Percentiles rank a stretch among this genome's conserved stretches.
These are phyloP conservation scores for Hydrolagus colliei DNA, from an alignment of 2,797 vertebrate genomes.

Conservation along the genomic window DNA sequence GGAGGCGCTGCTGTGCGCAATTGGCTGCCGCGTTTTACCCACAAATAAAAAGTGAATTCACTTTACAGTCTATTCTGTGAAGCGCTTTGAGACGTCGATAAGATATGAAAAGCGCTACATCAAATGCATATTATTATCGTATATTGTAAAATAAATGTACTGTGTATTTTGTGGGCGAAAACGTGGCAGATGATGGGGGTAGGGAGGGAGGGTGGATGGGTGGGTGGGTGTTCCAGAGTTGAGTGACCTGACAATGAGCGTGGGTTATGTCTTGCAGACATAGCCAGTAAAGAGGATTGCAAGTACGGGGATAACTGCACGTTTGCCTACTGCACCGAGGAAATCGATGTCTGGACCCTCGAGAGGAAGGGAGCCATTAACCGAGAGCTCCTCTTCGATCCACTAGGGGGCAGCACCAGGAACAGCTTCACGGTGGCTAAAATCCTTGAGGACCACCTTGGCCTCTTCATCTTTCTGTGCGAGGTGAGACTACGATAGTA, in stretches of 20 bases:
- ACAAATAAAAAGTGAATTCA: too few species aligned
- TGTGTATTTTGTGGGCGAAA: too few species aligned
- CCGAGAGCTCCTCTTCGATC: conserved; percentile 89
- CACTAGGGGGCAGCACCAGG: conserved; percentile 59
- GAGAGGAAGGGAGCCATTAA: conserved; percentile 93
- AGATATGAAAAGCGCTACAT: too few species aligned
- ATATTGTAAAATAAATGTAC: too few species aligned
- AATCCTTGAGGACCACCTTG: conserved; percentile 67
- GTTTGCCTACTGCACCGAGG: conserved; percentile 98
- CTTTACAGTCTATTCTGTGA: too few species aligned
- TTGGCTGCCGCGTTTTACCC: too few species aligned
- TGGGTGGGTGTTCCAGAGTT: background rate
- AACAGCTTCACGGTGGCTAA: conserved; percentile 63
- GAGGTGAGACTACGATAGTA: conserved; percentile 51
- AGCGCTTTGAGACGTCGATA: too few species aligned
- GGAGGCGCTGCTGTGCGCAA: too few species aligned
- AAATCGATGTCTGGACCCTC: conserved; percentile 97
- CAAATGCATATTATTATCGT: too few species aligned
- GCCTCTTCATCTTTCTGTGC: conserved; percentile 70
- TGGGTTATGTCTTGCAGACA: conserved; percentile 63
- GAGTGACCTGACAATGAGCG: background rate
- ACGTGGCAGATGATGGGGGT: background rate
- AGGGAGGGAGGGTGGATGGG: background rate
- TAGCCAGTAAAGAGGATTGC: conserved; percentile 95
- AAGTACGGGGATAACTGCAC: conserved; percentile 98